These are phyloP conservation scores for Callopanchax toddi DNA, from an alignment of 2,113 vertebrate species.

Conservation along the genomic window DNA sequence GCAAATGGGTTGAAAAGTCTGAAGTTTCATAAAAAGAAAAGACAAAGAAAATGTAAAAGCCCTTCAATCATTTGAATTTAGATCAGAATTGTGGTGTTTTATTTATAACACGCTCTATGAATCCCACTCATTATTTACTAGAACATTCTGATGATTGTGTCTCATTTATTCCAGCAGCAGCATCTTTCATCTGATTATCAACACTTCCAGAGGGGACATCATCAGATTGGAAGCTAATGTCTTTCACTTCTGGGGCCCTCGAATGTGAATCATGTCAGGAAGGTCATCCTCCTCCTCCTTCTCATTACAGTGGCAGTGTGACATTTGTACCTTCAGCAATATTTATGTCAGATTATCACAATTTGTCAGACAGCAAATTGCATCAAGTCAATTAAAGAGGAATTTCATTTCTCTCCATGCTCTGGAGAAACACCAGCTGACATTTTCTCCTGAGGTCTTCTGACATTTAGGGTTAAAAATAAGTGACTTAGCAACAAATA, in stretches of 20 bases:
- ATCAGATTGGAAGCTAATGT: constrained; percentile 39
- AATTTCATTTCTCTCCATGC: constrained; percentile 52
- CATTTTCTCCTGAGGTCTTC: constrained; percentile 17
- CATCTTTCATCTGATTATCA: constrained; percentile 45
- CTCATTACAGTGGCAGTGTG: constrained; percentile 35
- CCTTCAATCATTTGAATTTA: no score
- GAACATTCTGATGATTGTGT: constrained; percentile 4
- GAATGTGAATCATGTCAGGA: constrained; percentile 1
- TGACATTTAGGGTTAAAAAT: constrained; percentile 8
- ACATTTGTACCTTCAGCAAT: constrained; percentile 59
- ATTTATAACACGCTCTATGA: no score
- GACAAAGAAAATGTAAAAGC: no score
- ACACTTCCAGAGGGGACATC: constrained; percentile 44
- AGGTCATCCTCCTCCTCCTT: neutral
- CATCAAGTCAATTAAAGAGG: constrained; percentile 52
- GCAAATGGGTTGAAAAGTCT: no score
- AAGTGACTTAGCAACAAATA: neutral
- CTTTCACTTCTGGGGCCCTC: constrained; percentile 16
- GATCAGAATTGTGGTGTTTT: no score
- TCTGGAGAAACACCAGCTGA: constrained; percentile 18
- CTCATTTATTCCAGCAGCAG: constrained; percentile 1
- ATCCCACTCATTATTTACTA: constrained; percentile 13
- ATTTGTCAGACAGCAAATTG: constrained; percentile 57
- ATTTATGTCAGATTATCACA: constrained; percentile 53
- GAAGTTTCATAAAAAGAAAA: no score